Evolutionary conservation across 2,797 vertebrate genomes (phyloP).

Genomic region (Furcifer pardalis): DNA sequence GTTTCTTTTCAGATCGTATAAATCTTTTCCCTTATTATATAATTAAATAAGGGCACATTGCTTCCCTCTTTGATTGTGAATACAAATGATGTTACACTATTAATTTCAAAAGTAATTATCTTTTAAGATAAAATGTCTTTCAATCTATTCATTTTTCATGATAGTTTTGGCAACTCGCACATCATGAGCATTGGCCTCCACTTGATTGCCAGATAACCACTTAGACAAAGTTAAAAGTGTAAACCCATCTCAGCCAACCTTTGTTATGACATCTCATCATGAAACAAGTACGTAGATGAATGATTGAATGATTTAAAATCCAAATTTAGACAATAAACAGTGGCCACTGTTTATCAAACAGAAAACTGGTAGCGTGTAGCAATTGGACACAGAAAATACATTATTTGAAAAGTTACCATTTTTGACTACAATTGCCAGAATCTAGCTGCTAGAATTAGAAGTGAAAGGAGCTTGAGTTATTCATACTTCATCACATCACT

Average conservation of each 20-base stretch:
- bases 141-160: background rate
- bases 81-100: too few species aligned
- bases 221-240: background rate
- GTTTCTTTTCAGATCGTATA: too few species aligned
- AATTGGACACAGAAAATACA: background rate
- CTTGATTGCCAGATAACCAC: background rate
- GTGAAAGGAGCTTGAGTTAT: background rate
- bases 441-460: background rate
- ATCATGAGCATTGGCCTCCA: too few species aligned
- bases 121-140: too few species aligned
- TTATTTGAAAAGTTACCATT: background rate
- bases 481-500: background rate
- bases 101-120: too few species aligned
- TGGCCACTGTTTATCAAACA: background rate
- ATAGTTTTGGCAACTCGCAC: background rate
- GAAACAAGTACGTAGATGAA: background rate
- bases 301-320: background rate
- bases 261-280: background rate
- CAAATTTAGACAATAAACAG: background rate
- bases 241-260: background rate
- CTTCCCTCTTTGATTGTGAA: too few species aligned
- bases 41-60: conserved; percentile 16
- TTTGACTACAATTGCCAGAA: too few species aligned
- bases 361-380: background rate
- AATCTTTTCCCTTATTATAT: background rate